Conservation (phyloP, 2,113 vertebrate genomes). For the Tachysurus vachellii region DNA sequence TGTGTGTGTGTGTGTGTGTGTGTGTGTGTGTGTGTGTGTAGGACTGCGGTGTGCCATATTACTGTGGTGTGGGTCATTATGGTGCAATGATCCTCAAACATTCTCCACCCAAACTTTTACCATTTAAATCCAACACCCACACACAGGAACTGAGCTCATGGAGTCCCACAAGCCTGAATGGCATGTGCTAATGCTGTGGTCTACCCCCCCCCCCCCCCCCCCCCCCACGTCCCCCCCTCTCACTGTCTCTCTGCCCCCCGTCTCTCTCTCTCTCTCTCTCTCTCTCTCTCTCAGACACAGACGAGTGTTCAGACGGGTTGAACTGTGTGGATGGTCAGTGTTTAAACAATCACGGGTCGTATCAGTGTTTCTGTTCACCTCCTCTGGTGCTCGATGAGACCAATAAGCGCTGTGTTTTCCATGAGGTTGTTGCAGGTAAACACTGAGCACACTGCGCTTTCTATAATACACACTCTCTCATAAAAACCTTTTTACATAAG, state of each 20-base stretch:
- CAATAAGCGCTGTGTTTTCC: constrained; percentile 76
- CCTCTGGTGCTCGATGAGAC: constrained; percentile 82
- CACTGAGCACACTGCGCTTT: background rate
- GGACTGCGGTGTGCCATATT: too few species aligned
- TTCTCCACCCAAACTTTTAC: too few species aligned
- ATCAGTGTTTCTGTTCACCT: constrained; percentile 87
- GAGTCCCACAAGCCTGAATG: too few species aligned
- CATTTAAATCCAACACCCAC: too few species aligned
- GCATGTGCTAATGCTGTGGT: too few species aligned
- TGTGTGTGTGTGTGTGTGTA: background rate
- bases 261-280: background rate
- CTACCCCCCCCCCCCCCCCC: background rate
- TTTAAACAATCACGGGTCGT: constrained; percentile 90
- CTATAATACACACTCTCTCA: background rate
- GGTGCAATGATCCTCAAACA: too few species aligned
- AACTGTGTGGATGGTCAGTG: constrained; percentile 87
- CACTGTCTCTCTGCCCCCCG: background rate
- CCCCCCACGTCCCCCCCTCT: background rate
- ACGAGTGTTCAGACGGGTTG: constrained; percentile 89
- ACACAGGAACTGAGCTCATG: too few species aligned
- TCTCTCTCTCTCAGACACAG: constrained; percentile 75
- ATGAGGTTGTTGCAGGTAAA: constrained; percentile 78
- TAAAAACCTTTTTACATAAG: background rate
- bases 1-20: background rate
- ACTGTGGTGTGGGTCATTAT: too few species aligned